These are phyloP conservation scores for Galerucella nymphaeae DNA, from an alignment of 2,888 invertebrate species.

Conservation along the genomic window DNA sequence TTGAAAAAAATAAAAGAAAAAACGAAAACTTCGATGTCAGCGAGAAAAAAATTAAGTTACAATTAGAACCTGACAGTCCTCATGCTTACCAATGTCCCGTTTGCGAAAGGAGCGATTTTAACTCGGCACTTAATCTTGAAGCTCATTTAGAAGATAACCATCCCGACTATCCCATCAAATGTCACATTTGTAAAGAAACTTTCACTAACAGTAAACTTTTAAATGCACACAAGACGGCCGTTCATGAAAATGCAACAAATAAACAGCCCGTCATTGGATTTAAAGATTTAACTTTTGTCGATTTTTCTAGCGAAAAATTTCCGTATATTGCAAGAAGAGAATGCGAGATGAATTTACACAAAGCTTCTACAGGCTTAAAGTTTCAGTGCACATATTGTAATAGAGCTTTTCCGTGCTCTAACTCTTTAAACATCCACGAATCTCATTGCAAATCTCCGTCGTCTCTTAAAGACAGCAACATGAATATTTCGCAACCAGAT, in stretches of 20 bases:
- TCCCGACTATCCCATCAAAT: slow-evolving; percentile 75
- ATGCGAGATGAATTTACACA: slow-evolving; percentile 76
- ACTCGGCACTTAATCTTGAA: slow-evolving; percentile 70
- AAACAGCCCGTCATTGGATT: slow-evolving; percentile 72
- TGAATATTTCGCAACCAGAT: slow-evolving; percentile 67
- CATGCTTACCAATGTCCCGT: slow-evolving; percentile 70
- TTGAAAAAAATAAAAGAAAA: slow-evolving; percentile 61
- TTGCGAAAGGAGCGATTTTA: slow-evolving; percentile 73
- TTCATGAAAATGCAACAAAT: slow-evolving; percentile 64
- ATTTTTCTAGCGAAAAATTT: slow-evolving; percentile 84
- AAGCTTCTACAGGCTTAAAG: slow-evolving; percentile 69
- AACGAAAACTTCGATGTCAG: slow-evolving; percentile 57
- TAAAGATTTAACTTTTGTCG: slow-evolving; percentile 80
- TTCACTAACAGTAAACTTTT: slow-evolving; percentile 80
- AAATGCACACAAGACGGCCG: slow-evolving; percentile 76
- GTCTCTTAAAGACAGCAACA: slow-evolving; percentile 57
- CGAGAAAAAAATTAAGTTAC: slow-evolving; percentile 49
- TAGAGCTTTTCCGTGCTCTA: slow-evolving; percentile 77
- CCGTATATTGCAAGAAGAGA: slow-evolving; percentile 80
- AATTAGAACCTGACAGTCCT: slow-evolving; percentile 47
- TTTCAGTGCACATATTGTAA: slow-evolving; percentile 78
- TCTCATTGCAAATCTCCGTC: slow-evolving; percentile 65
- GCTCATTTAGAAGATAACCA: slow-evolving; percentile 76
- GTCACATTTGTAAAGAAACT: slow-evolving; percentile 75
- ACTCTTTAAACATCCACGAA: slow-evolving; percentile 76